Percentiles rank a stretch among this genome's conserved stretches.
These are phyloP conservation scores for Spilosoma lubricipeda DNA, from an alignment of 2,888 invertebrate genomes.

Conservation along the genomic window DNA sequence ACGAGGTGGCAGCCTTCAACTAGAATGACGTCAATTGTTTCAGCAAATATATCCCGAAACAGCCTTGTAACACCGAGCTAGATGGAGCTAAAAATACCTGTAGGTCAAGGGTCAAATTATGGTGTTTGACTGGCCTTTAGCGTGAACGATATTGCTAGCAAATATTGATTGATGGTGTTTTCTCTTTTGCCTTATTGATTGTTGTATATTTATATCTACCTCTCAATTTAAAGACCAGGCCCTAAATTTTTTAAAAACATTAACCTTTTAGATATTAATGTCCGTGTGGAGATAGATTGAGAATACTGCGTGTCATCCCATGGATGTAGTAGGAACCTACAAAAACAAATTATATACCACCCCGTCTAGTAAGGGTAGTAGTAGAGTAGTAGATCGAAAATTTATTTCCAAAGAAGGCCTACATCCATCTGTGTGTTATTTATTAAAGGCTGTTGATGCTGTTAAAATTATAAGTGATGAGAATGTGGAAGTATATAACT, in stretches of 20 bases:
- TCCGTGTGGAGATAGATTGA: too few relatives aligned
- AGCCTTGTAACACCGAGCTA: conserved; percentile 73
- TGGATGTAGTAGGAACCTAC: too few relatives aligned
- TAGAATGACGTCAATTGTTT: conserved; percentile 82
- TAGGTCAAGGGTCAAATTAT: conserved; percentile 77
- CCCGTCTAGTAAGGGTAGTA: too few relatives aligned
- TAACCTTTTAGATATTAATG: too few relatives aligned
- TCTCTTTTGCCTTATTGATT: conserved; percentile 25
- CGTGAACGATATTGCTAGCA: conserved; percentile 41
- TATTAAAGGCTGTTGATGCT: too few relatives aligned
- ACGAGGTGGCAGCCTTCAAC: conserved; percentile 72
- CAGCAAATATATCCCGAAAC: conserved; percentile 75
- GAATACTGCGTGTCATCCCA: too few relatives aligned
- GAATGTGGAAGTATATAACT: not conserved
- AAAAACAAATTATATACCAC: too few relatives aligned
- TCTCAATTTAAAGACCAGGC: too few relatives aligned
- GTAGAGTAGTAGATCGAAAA: too few relatives aligned
- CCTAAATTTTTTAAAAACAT: too few relatives aligned
- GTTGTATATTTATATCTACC: not conserved
- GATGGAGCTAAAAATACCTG: conserved; percentile 78
- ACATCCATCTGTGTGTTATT: too few relatives aligned
- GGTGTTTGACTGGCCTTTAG: conserved; percentile 47
- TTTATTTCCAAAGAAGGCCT: too few relatives aligned
- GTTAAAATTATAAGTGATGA: not conserved
- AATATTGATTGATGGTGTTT: conserved; percentile 43